phyloP scores from a whole-genome alignment of 1,140 invertebrate species.

The Homalodisca vitripennis region DNA sequence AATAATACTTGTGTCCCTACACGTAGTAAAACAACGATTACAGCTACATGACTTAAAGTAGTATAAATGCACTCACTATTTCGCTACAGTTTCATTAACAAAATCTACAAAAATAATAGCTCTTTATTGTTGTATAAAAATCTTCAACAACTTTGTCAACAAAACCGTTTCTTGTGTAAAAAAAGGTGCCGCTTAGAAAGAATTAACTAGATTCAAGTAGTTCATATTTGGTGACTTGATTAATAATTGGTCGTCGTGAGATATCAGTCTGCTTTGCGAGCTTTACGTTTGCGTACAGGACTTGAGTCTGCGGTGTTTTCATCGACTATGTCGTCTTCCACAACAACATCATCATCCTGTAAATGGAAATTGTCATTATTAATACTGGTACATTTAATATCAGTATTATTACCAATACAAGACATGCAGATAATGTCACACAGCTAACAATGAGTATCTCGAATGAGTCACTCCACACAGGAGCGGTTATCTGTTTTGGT shows the following conservation, averaged over 20 bases:
- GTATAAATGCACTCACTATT: no score
- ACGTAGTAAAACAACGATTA: no score
- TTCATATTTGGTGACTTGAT: constrained; percentile 2
- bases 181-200: neutral
- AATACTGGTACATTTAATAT: no score
- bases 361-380: no score
- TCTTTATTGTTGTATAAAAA: constrained; percentile 8
- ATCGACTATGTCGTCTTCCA: constrained; percentile 54
- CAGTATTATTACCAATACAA: constrained; percentile 42
- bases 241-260: neutral
- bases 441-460: constrained; percentile 33
- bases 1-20: no score
- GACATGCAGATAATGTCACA: constrained; percentile 42
- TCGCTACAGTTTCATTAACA: neutral
- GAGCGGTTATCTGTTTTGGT: neutral
- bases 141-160: no score
- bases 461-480: constrained; percentile 15
- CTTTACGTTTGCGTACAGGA: constrained; percentile 57
- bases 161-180: neutral
- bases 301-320: constrained; percentile 30
- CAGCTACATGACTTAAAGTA: no score
- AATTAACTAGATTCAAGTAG: neutral
- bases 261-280: constrained; percentile 61
- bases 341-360: constrained; percentile 51
- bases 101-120: constrained; percentile 5